Base-by-base conservation (phyloP, 2,888 invertebrate genomes). In the Cryptophagus acutangulus region DNA sequence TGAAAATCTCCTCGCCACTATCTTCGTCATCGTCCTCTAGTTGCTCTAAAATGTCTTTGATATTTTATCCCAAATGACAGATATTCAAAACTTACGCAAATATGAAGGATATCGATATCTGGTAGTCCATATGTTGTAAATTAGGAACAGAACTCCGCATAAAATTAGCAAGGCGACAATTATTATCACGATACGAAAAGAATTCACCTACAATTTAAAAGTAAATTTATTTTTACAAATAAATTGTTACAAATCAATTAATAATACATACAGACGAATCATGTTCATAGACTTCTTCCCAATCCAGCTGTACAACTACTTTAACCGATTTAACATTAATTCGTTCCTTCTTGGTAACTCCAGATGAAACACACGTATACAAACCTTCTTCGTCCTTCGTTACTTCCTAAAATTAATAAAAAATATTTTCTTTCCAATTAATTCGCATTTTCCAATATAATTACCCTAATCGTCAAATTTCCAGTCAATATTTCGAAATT, bases 401-500 rank as follows among this genome's bases (percentile, higher is more conserved):
- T 4, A 58, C 53, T 2, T 40, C 49, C 61, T 61, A 26, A 33
- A 55, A 49, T 29, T 8, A 38, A 6, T 36, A 41, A 34, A 40
- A 18, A 26, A 38, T n/a, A 17, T 16, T 10, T 15, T 8, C 15
- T 2, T 36, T 26, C n/a, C 14, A 36, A 26, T 16, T 26, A 36
- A 15, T 9, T 35, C 20, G 12, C 4, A 28, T 10, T 28, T 12
- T 38, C 3, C 5, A 16, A 20, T 29, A 2, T 33, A 71, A 74
- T 75, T 66, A 82, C 83, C 73, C 75, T 73, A 50, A 83, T 81
- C 39, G 72, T 74, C 24, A 83, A 73, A 55, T 74, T 79, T 51
- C 83, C 83, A 33, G 82, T 79, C 31, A 82, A 67, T 8, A 82
- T 79, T 68, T 81, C 79, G 67, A 81, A 83, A 59, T 78, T 78